These are phyloP conservation scores for Phocoena sinus DNA, from an alignment of 2,113 vertebrate genomes.

Conservation along the genomic window DNA sequence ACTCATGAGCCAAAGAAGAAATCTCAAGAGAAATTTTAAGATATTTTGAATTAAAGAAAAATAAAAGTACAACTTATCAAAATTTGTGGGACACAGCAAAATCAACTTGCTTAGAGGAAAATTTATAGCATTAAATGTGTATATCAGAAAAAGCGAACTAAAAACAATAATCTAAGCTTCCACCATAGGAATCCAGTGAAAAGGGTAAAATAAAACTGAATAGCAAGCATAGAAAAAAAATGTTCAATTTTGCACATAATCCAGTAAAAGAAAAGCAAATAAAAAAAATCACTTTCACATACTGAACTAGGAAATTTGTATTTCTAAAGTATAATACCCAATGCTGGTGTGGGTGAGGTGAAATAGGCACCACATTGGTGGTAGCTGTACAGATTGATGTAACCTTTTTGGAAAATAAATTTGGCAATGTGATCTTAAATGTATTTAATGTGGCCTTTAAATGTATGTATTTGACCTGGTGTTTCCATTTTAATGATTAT, in stretches of 20 bases:
- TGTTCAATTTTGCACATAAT: neutral
- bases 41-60: constrained; percentile 30
- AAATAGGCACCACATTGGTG: neutral
- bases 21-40: neutral
- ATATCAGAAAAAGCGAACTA: neutral
- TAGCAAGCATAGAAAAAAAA: neutral
- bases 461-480: neutral
- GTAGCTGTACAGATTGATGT: neutral
- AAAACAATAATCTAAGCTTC: neutral
- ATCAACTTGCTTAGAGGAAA: neutral
- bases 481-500: constrained; percentile 1
- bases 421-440: neutral
- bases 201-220: neutral
- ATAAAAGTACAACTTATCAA: neutral
- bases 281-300: neutral
- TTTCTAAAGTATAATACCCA: constrained; percentile 7
- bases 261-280: neutral
- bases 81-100: neutral
- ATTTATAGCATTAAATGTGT: neutral
- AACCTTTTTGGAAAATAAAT: neutral
- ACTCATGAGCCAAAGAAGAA: neutral
- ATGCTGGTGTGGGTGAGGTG: neutral
- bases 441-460: neutral
- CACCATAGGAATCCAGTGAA: neutral
- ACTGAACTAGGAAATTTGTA: neutral